A percentile compares a stretch with the other conserved stretches of the same genome.
Conservation (phyloP, 2,113 vertebrate species). For the Ellobius talpinus region DNA sequence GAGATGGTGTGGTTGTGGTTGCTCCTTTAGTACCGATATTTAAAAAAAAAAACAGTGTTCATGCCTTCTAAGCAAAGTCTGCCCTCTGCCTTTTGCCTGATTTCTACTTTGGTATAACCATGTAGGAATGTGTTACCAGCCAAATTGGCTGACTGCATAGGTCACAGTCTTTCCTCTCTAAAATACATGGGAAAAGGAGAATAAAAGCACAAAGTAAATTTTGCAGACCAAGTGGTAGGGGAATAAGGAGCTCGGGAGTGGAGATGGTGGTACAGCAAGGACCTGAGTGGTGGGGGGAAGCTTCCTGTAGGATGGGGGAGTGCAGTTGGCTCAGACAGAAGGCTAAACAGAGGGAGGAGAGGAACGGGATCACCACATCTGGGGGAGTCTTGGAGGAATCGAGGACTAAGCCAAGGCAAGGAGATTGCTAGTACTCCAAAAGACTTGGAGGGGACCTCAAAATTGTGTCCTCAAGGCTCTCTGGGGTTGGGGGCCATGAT, state of each 20-base stretch:
- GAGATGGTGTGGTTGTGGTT: not conserved
- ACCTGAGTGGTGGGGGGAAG: fast-evolving
- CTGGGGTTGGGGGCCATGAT: not conserved
- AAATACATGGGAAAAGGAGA: not conserved
- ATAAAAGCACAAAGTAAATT: not conserved
- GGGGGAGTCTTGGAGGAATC: too few species aligned
- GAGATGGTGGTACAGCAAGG: not conserved
- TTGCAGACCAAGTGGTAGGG: not conserved
- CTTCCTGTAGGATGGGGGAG: not conserved
- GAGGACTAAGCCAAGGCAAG: not conserved
- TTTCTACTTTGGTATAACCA: not conserved
- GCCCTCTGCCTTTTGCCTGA: not conserved
- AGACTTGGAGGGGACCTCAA: not conserved
- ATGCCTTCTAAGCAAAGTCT: not conserved
- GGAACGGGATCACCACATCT: not conserved
- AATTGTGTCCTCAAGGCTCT: not conserved
- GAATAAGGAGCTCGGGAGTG: not conserved
- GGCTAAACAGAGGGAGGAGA: not conserved
- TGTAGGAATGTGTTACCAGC: not conserved
- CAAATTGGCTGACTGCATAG: not conserved
- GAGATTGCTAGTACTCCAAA: not conserved
- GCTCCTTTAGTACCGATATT: not conserved
- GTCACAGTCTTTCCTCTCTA: not conserved
- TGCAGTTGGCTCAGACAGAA: not conserved
- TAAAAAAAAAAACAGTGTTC: not conserved